phyloP scores from a whole-genome alignment of 1,140 invertebrate genomes.

The Muscidifurax raptorellus region DNA sequence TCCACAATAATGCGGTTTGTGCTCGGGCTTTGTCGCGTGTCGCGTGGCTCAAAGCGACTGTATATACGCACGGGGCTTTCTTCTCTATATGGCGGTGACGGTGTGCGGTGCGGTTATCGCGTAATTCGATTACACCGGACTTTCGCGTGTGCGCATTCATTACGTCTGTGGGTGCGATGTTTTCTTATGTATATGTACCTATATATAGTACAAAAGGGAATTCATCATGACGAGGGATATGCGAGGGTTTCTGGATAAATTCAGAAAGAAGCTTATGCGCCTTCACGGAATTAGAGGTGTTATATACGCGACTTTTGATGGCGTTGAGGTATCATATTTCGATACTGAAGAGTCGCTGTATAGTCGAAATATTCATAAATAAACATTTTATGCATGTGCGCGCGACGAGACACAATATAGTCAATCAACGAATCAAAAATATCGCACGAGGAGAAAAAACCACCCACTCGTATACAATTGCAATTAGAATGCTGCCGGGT shows the following conservation, averaged over 20 bases:
- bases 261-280: too few relatives aligned
- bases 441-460: background rate
- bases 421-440: background rate
- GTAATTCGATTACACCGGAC: constrained; percentile 20
- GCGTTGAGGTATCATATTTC: too few relatives aligned
- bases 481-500: background rate
- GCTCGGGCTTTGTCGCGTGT: constrained; percentile 10
- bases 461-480: background rate
- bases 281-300: too few relatives aligned
- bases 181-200: background rate
- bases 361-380: too few relatives aligned
- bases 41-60: constrained; percentile 32
- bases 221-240: too few relatives aligned
- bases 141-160: background rate
- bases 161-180: background rate
- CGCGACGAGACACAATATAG: too few relatives aligned
- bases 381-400: too few relatives aligned
- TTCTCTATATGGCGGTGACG: background rate
- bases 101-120: background rate
- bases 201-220: too few relatives aligned
- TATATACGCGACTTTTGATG: too few relatives aligned
- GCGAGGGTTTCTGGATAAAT: too few relatives aligned
- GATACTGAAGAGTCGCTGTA: too few relatives aligned
- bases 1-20: constrained; percentile 22
- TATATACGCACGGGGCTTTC: background rate